Base-by-base conservation (phyloP, 2,113 vertebrate species). In the Callospermophilus lateralis region DNA sequence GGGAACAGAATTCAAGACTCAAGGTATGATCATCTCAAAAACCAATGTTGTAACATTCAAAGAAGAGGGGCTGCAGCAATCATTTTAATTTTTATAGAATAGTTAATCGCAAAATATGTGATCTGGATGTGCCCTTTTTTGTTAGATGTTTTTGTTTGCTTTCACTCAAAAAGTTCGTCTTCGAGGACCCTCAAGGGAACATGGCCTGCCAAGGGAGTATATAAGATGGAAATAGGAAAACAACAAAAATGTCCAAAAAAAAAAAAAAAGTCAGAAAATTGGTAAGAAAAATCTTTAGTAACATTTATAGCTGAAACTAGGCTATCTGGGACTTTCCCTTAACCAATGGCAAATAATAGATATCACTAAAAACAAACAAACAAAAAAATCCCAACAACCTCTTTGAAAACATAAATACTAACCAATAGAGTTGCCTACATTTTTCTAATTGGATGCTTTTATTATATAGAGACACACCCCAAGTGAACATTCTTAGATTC, bases 261-360 rank as follows among this genome's bases (percentile, higher is more conserved):
- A 48, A 48, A 48, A 48, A 48, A 13, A 51, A 51, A 51, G 10
- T 67, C 32, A 65, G 37, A 81, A 87, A 32, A 22, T 17, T 22
- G 17, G 5, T 67, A 42, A 85, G 20, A 90, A 95, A 90, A 70
- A 30, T 67, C 26, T 53, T 85, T 51, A 87, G 42, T 6, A 76
- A 63, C 63, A 4, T 77, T 76, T 87, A 83, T 77, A 48, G 1
- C 28, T 51, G 39, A 83, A 81, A 67, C 24, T 1, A 87, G 61
- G 19, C 20, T 81, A 28, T 86, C 80, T 77, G 81, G 3, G 39
- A 91, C 32, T 90, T 32, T 83, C 4, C 81, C 24, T n/a, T 32
- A 89, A 91, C 48, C 26, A 91, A 83, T 68, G 39, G 16, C 76
- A 76, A 87, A 91, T 83, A 61, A 94, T 32, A 13, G 28, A 55